Evolutionary conservation across 2,797 vertebrate genomes (phyloP).

Genomic region (Coregonus sp.): DNA sequence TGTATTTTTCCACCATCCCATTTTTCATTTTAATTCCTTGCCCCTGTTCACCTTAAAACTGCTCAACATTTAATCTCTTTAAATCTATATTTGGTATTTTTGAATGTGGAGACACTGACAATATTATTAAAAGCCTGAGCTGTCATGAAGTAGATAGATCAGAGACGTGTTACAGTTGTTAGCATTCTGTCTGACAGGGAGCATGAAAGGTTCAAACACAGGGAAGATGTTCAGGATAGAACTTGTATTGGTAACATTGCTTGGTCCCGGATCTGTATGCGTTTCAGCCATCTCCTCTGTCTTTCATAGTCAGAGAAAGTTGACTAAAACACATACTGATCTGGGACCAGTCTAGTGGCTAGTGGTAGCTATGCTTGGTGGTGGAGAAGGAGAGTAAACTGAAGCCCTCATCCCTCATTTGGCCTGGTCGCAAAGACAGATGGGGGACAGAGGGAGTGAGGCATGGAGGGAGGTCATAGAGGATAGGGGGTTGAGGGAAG

Average conservation of each 20-base stretch:
- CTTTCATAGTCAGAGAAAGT: neutral
- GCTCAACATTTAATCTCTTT: neutral
- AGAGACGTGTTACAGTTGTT: neutral
- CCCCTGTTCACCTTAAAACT: neutral
- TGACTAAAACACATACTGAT: neutral
- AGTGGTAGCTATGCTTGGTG: neutral
- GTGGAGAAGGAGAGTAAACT: conserved; percentile 10
- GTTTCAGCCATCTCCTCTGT: neutral
- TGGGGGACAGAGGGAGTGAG: conserved; percentile 5
- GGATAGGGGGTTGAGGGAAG: neutral
- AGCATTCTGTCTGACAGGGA: conserved; percentile 3
- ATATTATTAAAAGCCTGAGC: neutral
- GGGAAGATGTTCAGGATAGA: neutral
- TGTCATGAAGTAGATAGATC: neutral
- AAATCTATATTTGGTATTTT: neutral
- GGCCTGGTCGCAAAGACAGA: conserved; percentile 39
- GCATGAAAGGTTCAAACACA: neutral
- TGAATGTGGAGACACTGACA: neutral
- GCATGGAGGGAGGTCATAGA: conserved; percentile 8
- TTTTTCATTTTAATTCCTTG: neutral
- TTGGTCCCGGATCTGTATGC: neutral
- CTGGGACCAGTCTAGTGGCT: neutral
- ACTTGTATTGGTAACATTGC: neutral
- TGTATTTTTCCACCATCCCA: conserved; percentile 10
- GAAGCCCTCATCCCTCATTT: conserved; percentile 21